Conservation (phyloP, 1,140 invertebrate species). For the Probaryconus sp. region DNA sequence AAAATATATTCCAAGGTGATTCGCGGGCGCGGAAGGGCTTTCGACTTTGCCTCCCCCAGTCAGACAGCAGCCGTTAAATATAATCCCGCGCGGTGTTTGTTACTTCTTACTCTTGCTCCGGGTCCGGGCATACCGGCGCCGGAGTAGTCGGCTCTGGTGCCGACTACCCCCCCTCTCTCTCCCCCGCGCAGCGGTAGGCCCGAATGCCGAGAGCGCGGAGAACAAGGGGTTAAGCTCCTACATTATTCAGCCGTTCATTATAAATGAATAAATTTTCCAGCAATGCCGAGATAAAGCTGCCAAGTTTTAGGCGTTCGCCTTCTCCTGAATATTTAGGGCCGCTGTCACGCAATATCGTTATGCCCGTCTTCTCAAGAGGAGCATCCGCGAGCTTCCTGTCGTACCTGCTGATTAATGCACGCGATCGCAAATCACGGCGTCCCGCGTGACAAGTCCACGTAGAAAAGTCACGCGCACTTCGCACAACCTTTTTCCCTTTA, state of each 20-base stretch:
- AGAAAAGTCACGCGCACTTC: constrained; percentile 35
- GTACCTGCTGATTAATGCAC: constrained; percentile 66
- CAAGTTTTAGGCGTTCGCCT: constrained; percentile 77
- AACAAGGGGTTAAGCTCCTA: constrained; percentile 78
- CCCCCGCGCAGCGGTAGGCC: constrained; percentile 65
- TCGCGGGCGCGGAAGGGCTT: constrained; percentile 35
- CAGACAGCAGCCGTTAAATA: constrained; percentile 72
- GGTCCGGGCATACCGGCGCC: constrained; percentile 31
- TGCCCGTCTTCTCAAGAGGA: constrained; percentile 73
- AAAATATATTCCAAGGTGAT: constrained; percentile 73
- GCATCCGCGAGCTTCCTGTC: constrained; percentile 64
- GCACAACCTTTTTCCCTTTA: constrained; percentile 10
- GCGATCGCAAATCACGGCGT: constrained; percentile 64
- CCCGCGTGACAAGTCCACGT: constrained; percentile 59
- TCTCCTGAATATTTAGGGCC: constrained; percentile 77
- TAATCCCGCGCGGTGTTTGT: constrained; percentile 75
- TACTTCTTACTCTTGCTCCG: constrained; percentile 71
- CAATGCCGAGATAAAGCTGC: constrained; percentile 79
- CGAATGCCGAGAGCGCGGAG: constrained; percentile 67
- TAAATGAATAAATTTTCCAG: constrained; percentile 80
- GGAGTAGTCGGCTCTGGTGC: constrained; percentile 23
- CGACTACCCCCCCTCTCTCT: constrained; percentile 44
- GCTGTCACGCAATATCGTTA: constrained; percentile 79
- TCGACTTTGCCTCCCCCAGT: constrained; percentile 53
- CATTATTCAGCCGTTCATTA: constrained; percentile 78